Evolutionary conservation across 2,113 vertebrate genomes (phyloP), one percentile per base, ranked within the genome.

Genomic region (Notothenia rossii): DNA sequence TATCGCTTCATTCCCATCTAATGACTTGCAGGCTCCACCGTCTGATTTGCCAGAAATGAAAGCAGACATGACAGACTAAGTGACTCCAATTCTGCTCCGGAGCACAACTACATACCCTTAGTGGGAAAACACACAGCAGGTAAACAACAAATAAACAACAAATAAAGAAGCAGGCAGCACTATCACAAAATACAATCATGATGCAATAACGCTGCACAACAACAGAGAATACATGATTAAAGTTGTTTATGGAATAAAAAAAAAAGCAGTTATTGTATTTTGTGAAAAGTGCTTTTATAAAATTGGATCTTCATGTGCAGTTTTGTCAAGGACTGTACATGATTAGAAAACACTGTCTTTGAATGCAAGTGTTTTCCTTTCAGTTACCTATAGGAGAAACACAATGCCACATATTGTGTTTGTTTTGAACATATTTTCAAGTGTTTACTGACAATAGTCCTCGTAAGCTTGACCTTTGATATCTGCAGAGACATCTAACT

Each of bases 31-130:
- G 90, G 75, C 88, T 88, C 80, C 86, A 82, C 90, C 70, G 86
- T 90, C 86, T 91, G 90, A 93, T 93, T 92, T 92, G 85, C 82
- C 75, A 86, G 84, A 89, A 92, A 91, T 89, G 88, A 91, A 87
- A 91, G 86, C 88, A 90, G 92, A 93, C 90, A 93, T 86, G 92
- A 91, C 90, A 88, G 86, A 90, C 73, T 78, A 86, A 92, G 91
- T 91, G 75, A 92, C 87, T 93, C 93, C 84, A 85, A 83, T 93
- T 94, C 90, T 71, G 67, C 82, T 84, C 43, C 7, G 64, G 58
- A 88, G 84, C 76, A 72, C 43, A 89, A 71, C 73, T 85, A 67
- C 70, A 72, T 78, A 50, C 55, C 56, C 80, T 56, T 74, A 25
- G 54, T 70, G 58, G 58, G 63, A 63, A 85, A 78, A 75, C 51